Percentiles rank a stretch among this genome's conserved stretches.
phyloP scores from a whole-genome alignment of 2,888 invertebrate genomes.

The Dynastes tityus region DNA sequence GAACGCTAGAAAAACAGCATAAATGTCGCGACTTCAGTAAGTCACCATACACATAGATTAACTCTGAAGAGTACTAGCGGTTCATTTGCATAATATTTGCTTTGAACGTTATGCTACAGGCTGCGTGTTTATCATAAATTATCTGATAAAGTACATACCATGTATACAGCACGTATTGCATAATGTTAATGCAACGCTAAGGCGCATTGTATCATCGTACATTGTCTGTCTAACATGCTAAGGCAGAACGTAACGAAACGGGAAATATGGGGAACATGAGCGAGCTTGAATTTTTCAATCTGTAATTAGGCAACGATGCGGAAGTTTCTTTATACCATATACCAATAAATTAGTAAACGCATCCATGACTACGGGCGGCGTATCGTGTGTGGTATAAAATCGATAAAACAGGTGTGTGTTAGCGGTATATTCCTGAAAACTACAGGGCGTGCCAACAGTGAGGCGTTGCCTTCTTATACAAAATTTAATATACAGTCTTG shows the following conservation, averaged over 20 bases:
- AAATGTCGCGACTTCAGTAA: too few species aligned
- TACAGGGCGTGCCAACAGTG: not conserved
- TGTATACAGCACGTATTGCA: not conserved
- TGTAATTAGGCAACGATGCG: not conserved
- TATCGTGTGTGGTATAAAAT: not conserved
- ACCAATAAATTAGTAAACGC: slow-evolving; percentile 2
- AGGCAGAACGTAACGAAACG: too few species aligned
- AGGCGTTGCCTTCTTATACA: too few species aligned
- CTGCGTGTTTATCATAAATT: slow-evolving; percentile 22
- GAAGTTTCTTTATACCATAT: not conserved
- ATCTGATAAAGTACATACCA: slow-evolving; percentile 6
- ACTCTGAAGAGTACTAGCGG: not conserved
- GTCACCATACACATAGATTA: too few species aligned
- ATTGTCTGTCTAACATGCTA: not conserved
- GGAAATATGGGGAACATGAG: too few species aligned
- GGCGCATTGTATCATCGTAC: not conserved
- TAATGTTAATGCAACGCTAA: too few species aligned
- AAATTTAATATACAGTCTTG: too few species aligned
- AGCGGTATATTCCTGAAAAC: not conserved
- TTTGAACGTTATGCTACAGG: not conserved
- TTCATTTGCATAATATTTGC: not conserved
- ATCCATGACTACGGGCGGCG: not conserved
- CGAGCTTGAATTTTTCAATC: not conserved
- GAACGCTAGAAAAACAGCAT: too few species aligned
- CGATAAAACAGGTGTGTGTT: not conserved